These are phyloP conservation scores for Tachystola acroxantha DNA, from an alignment of 2,888 invertebrate species.

Conservation along the genomic window DNA sequence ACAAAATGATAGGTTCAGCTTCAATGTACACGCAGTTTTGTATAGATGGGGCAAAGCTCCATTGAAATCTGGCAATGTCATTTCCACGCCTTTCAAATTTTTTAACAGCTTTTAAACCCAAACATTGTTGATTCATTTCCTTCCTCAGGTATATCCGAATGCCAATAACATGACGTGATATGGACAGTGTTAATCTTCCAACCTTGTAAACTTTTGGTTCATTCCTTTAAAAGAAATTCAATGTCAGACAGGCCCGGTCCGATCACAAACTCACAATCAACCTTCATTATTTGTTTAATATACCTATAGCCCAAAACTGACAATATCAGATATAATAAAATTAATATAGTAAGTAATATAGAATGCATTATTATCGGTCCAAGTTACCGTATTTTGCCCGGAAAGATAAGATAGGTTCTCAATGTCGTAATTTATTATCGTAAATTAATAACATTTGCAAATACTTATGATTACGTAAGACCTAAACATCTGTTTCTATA, in stretches of 20 bases:
- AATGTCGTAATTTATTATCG: background rate
- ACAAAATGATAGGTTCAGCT: too few relatives aligned
- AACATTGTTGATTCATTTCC: too few relatives aligned
- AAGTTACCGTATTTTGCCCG: background rate
- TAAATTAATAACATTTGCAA: conserved; percentile 1
- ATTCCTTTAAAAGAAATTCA: conserved; percentile 15
- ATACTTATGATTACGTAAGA: background rate
- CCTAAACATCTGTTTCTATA: background rate
- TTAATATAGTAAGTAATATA: background rate
- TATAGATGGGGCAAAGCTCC: too few relatives aligned
- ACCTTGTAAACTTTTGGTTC: conserved; percentile 11
- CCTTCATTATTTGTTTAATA: conserved; percentile 6
- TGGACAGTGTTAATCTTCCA: conserved; percentile 1
- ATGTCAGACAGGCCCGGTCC: conserved; percentile 8
- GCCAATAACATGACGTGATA: background rate
- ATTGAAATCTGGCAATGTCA: too few relatives aligned
- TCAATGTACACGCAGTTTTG: too few relatives aligned
- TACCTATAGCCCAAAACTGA: conserved; percentile 1
- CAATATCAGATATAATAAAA: conserved; percentile 3
- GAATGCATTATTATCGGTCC: background rate
- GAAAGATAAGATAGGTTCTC: conserved; percentile 4
- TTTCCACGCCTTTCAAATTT: too few relatives aligned
- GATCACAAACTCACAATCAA: background rate
- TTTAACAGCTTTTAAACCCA: too few relatives aligned
- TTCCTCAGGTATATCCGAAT: too few relatives aligned